These are phyloP conservation scores for Sceloporus tristichus DNA, from an alignment of 2,113 vertebrate species.

Conservation along the genomic window DNA sequence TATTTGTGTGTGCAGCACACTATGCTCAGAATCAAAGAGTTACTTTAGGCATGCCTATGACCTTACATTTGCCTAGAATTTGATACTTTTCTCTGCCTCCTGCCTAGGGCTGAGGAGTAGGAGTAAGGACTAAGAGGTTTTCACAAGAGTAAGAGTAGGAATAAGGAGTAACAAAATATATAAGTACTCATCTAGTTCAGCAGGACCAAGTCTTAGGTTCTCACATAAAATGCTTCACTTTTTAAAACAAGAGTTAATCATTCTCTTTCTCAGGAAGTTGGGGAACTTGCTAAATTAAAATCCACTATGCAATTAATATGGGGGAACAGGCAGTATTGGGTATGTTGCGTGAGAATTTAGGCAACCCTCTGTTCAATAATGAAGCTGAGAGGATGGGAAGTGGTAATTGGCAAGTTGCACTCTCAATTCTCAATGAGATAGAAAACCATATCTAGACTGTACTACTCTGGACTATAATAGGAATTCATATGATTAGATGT, in stretches of 20 bases:
- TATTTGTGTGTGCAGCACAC: neutral
- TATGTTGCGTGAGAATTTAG: neutral
- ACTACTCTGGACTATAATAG: neutral
- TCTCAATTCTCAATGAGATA: neutral
- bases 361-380: neutral
- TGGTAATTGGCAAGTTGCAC: neutral
- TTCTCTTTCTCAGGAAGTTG: neutral
- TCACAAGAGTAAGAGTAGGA: too few species aligned
- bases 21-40: neutral
- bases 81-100: neutral
- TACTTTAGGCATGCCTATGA: neutral
- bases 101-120: too few species aligned
- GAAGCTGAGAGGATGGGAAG: neutral
- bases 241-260: neutral
- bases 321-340: neutral
- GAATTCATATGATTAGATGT: neutral
- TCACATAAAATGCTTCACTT: neutral
- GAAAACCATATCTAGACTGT: neutral
- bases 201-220: neutral
- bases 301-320: neutral
- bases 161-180: too few species aligned
- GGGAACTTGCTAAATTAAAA: neutral
- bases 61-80: neutral
- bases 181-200: neutral
- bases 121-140: too few species aligned